Evolutionary conservation across 2,888 invertebrate species (phyloP).

Genomic region (Drosophila greeni): DNA sequence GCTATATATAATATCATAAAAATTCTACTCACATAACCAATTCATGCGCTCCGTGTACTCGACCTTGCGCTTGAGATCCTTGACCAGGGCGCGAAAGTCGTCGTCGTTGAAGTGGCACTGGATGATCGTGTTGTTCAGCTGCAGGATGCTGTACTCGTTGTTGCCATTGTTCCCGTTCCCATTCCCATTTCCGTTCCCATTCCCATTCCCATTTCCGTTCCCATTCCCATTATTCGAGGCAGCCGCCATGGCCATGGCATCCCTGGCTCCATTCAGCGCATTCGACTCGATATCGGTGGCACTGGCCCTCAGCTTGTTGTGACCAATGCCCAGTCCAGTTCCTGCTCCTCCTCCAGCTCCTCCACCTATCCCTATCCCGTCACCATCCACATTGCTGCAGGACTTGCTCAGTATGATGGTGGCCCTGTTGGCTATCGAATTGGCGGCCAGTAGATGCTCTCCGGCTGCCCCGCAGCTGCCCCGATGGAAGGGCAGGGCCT

Average conservation of each 20-base stretch:
- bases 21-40: slow-evolving; percentile 78
- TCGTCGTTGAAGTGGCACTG: slow-evolving; percentile 79
- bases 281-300: slow-evolving; percentile 70
- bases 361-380: slow-evolving; percentile 19
- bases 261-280: slow-evolving; percentile 50
- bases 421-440: slow-evolving; percentile 77
- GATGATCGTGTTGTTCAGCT: slow-evolving; percentile 78
- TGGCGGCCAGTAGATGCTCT: slow-evolving; percentile 76
- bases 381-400: slow-evolving; percentile 77
- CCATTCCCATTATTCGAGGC: slow-evolving; percentile 73
- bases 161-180: slow-evolving; percentile 74
- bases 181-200: slow-evolving; percentile 66
- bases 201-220: slow-evolving; percentile 71
- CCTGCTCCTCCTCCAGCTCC: slow-evolving; percentile 20
- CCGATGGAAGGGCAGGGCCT: slow-evolving; percentile 74
- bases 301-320: slow-evolving; percentile 61
- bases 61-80: slow-evolving; percentile 78
- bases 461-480: slow-evolving; percentile 78
- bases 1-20: not conserved
- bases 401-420: slow-evolving; percentile 78
- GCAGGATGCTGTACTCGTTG: slow-evolving; percentile 78
- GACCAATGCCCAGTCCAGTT: slow-evolving; percentile 6
- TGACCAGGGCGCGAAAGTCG: slow-evolving; percentile 77
- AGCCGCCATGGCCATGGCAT: slow-evolving; percentile 45
- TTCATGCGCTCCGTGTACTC: slow-evolving; percentile 79